phyloP scores from a whole-genome alignment of 2,888 invertebrate species.

The Stomorhina lunata region DNA sequence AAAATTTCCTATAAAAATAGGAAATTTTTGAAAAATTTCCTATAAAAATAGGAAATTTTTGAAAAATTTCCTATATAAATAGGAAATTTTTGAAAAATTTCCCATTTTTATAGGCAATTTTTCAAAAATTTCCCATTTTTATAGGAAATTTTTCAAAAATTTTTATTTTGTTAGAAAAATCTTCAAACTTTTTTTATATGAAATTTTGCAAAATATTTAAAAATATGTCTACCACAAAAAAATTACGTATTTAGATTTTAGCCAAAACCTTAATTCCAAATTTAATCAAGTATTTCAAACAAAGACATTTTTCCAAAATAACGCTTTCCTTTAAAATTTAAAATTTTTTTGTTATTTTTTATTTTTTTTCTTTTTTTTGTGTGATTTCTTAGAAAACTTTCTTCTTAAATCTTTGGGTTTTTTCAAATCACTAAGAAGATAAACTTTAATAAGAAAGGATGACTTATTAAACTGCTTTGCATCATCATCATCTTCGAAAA shows the following conservation, averaged over 20 bases:
- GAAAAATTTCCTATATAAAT: too few relatives aligned
- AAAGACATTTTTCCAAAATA: slow-evolving; percentile 39
- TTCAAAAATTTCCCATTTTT: too few relatives aligned
- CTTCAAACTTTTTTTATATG: too few relatives aligned
- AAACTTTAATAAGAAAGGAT: background rate
- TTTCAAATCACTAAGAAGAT: background rate
- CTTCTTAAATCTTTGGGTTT: background rate
- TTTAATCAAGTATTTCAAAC: background rate
- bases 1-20: too few relatives aligned
- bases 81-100: too few relatives aligned
- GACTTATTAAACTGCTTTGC: slow-evolving; percentile 31
- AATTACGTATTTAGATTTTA: background rate
- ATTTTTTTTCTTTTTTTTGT: background rate
- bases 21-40: too few relatives aligned
- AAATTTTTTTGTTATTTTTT: slow-evolving; percentile 31
- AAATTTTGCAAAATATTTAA: too few relatives aligned
- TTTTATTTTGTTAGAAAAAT: too few relatives aligned
- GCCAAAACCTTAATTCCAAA: background rate
- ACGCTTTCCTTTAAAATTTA: background rate
- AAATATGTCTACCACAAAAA: too few relatives aligned
- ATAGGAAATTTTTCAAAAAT: too few relatives aligned
- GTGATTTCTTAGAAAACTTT: background rate
- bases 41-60: too few relatives aligned
- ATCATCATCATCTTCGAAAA: background rate
- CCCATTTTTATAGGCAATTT: too few relatives aligned